Base-by-base conservation (phyloP, 2,888 invertebrate species). In the Oegoconia quadripuncta region DNA sequence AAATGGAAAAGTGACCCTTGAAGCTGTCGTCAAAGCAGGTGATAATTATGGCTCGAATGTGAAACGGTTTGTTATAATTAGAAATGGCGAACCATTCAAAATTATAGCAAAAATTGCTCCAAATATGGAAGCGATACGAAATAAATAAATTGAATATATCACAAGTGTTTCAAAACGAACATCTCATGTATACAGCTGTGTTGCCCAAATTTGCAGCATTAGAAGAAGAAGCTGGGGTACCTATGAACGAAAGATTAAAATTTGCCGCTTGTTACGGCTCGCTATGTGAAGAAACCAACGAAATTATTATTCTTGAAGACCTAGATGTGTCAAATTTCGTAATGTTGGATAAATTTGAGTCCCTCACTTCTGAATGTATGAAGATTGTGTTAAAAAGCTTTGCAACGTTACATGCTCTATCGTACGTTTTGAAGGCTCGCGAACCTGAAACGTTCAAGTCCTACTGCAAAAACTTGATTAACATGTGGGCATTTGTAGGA, bases 81-180 rank as follows among this genome's bases (percentile, higher is more conserved):
- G 11, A 30, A 23, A 29, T 29, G 23, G 16, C 12, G 15, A 27
- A 18, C 30, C 44, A n/a, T 59, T 69, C 34, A 54, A 51, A 14
- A 62, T 77, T 47, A 53, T 77, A 5, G 72, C 61, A 0, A 77
- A 77, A 50, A 47, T 74, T 9, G 72, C 74, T 4, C 61, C 69
- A 1, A 16, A 44, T 0, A 2, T 30, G 0, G 60, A 61, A 42
- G 2, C 36, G 4, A 3, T 47, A 1, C 46, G 64, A 45, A 7
- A 33, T 3, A 8, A n/a, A n/a, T n/a, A n/a, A 33, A 8, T 36
- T 40, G 25, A 47, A 50, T 0, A 53, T 50, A 7, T 38, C 13
- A 6, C 1, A 28, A 2, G 3, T 55, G 15, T 68, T 66, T 27
- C 43, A 35, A 3, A 74, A 70, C 28, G 71, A 74, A 48, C 48